Conservation (phyloP, 2,113 vertebrate species). For the Etia nguti region DNA sequence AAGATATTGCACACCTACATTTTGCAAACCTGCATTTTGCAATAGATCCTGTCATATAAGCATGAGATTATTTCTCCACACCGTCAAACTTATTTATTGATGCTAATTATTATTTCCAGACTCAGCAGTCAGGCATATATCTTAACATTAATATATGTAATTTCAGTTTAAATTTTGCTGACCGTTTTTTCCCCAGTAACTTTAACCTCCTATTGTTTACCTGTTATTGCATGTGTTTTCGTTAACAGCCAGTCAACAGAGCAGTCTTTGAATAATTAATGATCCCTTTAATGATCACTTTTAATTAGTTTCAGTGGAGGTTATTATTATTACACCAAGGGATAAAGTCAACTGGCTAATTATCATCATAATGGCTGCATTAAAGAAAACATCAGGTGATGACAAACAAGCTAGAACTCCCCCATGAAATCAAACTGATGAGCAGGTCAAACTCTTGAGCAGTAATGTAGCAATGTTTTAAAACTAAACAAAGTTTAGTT, state of each 20-base stretch:
- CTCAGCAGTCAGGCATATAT: not conserved
- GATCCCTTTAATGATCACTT: not conserved
- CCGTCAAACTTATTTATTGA: not conserved
- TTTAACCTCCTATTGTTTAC: not conserved
- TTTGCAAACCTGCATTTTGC: not conserved
- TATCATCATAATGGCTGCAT: not conserved
- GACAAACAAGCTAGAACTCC: not conserved
- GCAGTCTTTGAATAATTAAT: slow-evolving; percentile 47
- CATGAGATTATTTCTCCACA: not conserved
- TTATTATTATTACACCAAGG: not conserved
- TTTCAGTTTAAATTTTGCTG: not conserved
- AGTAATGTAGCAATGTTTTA: not conserved
- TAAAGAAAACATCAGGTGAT: not conserved
- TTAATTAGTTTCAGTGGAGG: slow-evolving; percentile 40
- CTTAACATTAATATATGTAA: not conserved
- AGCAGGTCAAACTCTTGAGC: not conserved
- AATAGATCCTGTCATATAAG: not conserved
- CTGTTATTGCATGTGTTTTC: not conserved
- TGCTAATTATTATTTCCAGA: not conserved
- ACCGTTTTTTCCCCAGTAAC: not conserved
- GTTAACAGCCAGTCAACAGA: not conserved
- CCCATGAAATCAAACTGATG: not conserved
- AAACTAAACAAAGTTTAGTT: not conserved
- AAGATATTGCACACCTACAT: not conserved
- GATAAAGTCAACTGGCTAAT: not conserved